A percentile compares a stretch with the other conserved stretches of the same genome.
phyloP scores from a whole-genome alignment of 30 jellyfish, hydroid and myxozoan genomes.

The Hydractinia echinata region DNA sequence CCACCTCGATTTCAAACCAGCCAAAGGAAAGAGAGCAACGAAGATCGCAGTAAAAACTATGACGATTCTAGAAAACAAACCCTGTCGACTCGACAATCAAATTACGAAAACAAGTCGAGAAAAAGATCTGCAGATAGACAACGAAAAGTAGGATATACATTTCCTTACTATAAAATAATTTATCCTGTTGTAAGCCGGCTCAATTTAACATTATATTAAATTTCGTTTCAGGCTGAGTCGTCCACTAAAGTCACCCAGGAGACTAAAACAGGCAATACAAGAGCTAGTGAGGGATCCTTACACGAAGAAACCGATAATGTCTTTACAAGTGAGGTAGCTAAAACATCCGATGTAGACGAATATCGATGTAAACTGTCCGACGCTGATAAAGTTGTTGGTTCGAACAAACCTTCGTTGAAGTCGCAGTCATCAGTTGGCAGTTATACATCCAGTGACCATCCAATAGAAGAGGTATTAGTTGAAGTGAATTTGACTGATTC shows the following conservation, averaged over 20 bases:
- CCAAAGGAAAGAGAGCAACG: slow-evolving; percentile 1
- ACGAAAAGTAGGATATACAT: not conserved
- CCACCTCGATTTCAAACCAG: slow-evolving; percentile 31
- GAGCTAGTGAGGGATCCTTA: not conserved
- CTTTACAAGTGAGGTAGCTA: slow-evolving; percentile 1
- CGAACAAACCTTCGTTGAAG: slow-evolving; percentile 33
- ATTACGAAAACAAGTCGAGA: not conserved
- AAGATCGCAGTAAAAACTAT: not conserved
- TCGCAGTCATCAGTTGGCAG: slow-evolving; percentile 35
- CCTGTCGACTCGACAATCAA: not conserved
- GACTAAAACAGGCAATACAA: not conserved
- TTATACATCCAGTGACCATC: slow-evolving; percentile 1
- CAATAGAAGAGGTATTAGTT: not conserved
- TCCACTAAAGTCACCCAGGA: not conserved
- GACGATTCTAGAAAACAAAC: slow-evolving; percentile 6
- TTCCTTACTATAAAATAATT: not conserved
- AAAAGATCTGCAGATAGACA: slow-evolving; percentile 1
- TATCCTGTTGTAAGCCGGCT: no score
- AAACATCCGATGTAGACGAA: not conserved
- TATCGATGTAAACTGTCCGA: slow-evolving; percentile 5
- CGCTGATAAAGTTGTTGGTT: slow-evolving; percentile 39
- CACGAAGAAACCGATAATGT: slow-evolving; percentile 9
- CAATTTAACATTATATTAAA: no score
- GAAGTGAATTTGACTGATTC: slow-evolving; percentile 5
- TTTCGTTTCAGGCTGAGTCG: no score